Percentiles rank a stretch among this genome's conserved stretches.
Conservation (phyloP, 2,888 invertebrate species). For the Cataglyphis albicans region DNA sequence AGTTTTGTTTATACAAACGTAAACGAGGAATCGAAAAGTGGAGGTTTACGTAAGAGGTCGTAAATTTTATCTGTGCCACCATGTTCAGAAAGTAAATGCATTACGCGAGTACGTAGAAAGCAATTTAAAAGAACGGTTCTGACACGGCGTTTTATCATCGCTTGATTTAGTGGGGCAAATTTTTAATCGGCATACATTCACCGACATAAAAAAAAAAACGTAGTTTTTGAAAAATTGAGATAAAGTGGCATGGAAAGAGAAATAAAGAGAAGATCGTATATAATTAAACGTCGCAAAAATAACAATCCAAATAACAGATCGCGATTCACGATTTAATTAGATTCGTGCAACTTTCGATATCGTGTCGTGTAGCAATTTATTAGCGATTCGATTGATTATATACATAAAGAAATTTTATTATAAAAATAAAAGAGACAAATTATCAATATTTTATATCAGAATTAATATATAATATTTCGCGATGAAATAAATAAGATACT, state of each 20-base stretch:
- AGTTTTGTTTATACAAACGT: not conserved
- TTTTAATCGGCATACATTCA: not conserved
- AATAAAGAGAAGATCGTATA: not conserved
- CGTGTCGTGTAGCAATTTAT: conserved; percentile 13
- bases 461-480: conserved; percentile 3
- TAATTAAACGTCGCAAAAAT: conserved; percentile 27
- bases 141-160: not conserved
- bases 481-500: not conserved
- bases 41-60: not conserved
- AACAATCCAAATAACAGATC: conserved; percentile 4
- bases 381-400: conserved; percentile 11
- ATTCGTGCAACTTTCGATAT: conserved; percentile 33
- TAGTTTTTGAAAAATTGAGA: not conserved
- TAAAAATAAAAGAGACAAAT: not conserved
- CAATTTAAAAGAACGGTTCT: not conserved
- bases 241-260: not conserved
- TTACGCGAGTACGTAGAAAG: not conserved
- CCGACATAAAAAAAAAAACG: conserved; percentile 9
- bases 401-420: not conserved
- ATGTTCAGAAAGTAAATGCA: not conserved
- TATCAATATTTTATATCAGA: not conserved
- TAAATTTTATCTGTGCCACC: conserved; percentile 15
- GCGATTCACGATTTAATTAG: not conserved
- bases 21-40: not conserved
- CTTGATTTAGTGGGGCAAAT: conserved; percentile 8